phyloP scores from a whole-genome alignment of 2,888 invertebrate species.

The Ectemnius lituratus region DNA sequence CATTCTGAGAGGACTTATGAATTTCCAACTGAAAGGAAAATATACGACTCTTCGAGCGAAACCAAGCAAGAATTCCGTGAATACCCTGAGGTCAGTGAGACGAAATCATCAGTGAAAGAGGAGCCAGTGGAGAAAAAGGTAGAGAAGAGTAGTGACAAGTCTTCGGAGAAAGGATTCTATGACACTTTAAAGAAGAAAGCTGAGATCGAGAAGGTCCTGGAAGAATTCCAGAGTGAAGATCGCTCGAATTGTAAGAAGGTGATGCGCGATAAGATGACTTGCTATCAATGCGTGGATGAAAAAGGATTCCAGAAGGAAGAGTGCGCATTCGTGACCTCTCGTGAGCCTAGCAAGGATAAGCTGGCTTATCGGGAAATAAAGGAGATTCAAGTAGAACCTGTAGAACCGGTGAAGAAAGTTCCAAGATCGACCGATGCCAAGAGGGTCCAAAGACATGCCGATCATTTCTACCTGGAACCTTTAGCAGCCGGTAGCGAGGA shows the following conservation, averaged over 20 bases:
- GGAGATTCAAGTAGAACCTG: slow-evolving; percentile 70
- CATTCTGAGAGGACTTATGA: slow-evolving; percentile 17
- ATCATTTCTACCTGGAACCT: slow-evolving; percentile 44
- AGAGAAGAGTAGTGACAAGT: slow-evolving; percentile 9
- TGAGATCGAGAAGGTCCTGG: slow-evolving; percentile 85
- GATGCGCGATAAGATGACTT: slow-evolving; percentile 87
- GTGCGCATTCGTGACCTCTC: slow-evolving; percentile 87
- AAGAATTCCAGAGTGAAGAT: slow-evolving; percentile 87
- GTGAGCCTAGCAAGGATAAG: slow-evolving; percentile 83
- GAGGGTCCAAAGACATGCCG: slow-evolving; percentile 62
- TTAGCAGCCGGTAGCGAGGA: slow-evolving; percentile 51
- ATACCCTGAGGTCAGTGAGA: slow-evolving; percentile 4
- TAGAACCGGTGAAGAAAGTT: slow-evolving; percentile 32
- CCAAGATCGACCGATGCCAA: slow-evolving; percentile 51
- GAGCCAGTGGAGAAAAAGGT: not conserved
- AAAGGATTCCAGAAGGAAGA: slow-evolving; percentile 87
- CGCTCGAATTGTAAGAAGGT: slow-evolving; percentile 86
- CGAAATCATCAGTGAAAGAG: slow-evolving; percentile 13
- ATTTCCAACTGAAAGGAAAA: slow-evolving; percentile 4
- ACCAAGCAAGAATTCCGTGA: slow-evolving; percentile 18
- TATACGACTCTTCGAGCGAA: slow-evolving; percentile 8
- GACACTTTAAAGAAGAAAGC: slow-evolving; percentile 78
- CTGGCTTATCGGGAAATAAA: slow-evolving; percentile 84
- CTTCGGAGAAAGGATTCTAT: slow-evolving; percentile 56
- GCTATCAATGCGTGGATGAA: slow-evolving; percentile 85